A percentile compares a stretch with the other conserved stretches of the same genome.
phyloP scores from a whole-genome alignment of 1,140 invertebrate genomes.

The Sminthurinus signatus region DNA sequence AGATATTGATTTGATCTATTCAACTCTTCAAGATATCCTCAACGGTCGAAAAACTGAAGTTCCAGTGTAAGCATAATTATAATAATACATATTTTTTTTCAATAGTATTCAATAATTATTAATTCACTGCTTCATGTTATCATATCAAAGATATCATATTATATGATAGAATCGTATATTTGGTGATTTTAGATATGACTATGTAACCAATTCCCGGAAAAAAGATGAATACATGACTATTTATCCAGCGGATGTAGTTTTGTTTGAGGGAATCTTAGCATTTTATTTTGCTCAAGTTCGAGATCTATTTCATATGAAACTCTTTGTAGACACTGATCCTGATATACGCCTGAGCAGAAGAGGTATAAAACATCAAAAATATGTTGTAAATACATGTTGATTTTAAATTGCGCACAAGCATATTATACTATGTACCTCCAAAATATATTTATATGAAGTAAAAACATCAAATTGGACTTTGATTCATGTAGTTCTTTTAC shows the following conservation, averaged over 20 bases:
- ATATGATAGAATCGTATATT: no score
- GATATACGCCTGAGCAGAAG: constrained; percentile 90
- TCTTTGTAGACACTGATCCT: constrained; percentile 98
- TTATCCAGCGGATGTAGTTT: constrained; percentile 95
- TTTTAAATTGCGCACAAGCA: not conserved
- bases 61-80: no score
- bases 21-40: constrained; percentile 71
- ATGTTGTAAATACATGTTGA: not conserved
- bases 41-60: constrained; percentile 77
- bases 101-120: no score
- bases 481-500: no score
- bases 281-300: constrained; percentile 95
- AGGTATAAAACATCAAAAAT: constrained; percentile 62
- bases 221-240: constrained; percentile 66
- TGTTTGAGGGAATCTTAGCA: constrained; percentile 96
- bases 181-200: constrained; percentile 88
- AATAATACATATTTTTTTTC: no score
- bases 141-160: no score
- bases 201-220: constrained; percentile 70
- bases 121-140: no score
- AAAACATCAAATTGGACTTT: not conserved
- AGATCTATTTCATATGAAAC: constrained; percentile 96
- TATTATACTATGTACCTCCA: not conserved
- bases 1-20: constrained; percentile 73
- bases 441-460: not conserved